These are phyloP conservation scores for Brachyptera risi DNA, from an alignment of 2,888 invertebrate species.

Conservation along the genomic window DNA sequence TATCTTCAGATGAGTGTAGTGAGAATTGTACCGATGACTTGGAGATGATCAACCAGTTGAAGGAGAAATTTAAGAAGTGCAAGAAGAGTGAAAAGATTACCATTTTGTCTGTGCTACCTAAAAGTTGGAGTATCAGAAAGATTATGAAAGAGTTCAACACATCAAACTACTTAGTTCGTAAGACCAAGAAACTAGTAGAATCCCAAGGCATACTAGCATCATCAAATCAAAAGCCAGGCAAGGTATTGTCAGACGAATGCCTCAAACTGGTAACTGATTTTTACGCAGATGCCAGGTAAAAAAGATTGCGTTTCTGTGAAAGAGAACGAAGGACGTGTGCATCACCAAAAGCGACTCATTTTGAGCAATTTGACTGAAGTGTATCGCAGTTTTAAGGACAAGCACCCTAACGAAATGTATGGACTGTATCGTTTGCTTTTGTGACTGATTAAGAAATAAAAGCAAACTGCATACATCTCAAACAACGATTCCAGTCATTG, in stretches of 20 bases:
- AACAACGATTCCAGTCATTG: not conserved
- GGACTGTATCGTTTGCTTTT: not conserved
- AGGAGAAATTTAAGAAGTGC: not conserved
- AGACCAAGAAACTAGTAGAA: not conserved
- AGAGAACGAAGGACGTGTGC: conserved; percentile 1
- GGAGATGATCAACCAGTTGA: conserved; percentile 11
- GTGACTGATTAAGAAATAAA: conserved; percentile 10
- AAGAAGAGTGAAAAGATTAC: conserved; percentile 6
- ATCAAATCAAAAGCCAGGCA: not conserved
- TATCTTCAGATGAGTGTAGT: not conserved
- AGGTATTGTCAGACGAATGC: not conserved
- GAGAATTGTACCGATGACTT: not conserved
- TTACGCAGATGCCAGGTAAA: not conserved
- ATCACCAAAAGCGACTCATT: not conserved
- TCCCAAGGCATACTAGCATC: not conserved
- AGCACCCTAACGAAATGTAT: not conserved
- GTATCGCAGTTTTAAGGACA: not conserved
- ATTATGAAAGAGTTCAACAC: conserved; percentile 2
- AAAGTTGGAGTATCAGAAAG: conserved; percentile 13
- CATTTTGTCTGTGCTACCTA: conserved; percentile 6
- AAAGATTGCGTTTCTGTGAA: conserved; percentile 4
- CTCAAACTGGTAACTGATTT: not conserved
- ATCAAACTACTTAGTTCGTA: conserved; percentile 1
- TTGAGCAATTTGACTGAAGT: not conserved
- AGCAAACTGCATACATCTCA: not conserved